Conservation (phyloP, 2,797 vertebrate species). For the Pipistrellus nathusii region DNA sequence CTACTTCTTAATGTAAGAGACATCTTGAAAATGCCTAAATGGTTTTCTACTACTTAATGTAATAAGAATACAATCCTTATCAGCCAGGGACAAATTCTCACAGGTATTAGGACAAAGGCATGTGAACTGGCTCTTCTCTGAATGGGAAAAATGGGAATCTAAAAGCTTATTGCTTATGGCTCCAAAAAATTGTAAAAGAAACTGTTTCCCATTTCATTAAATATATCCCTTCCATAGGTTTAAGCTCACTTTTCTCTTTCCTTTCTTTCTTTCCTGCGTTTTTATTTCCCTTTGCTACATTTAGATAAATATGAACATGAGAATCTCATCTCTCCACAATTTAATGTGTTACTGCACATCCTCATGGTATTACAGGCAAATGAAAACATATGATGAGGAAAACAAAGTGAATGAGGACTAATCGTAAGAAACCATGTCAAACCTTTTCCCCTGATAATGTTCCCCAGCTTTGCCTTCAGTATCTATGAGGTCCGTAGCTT, state of each 20-base stretch:
- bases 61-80: neutral
- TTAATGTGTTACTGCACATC: neutral
- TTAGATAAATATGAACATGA: neutral
- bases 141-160: neutral
- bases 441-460: neutral
- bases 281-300: neutral
- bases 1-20: too few species aligned
- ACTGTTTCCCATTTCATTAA: neutral
- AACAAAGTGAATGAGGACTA: conserved; percentile 83
- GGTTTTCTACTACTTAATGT: neutral
- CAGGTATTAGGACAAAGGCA: neutral
- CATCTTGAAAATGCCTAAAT: too few species aligned
- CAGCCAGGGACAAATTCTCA: neutral
- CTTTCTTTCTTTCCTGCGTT: too few species aligned
- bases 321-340: neutral
- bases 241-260: too few species aligned
- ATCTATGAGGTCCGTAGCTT: neutral
- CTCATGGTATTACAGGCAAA: neutral
- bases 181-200: neutral
- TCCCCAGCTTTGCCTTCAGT: neutral
- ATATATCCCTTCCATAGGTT: too few species aligned
- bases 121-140: neutral
- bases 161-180: neutral
- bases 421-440: neutral
- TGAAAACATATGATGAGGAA: conserved; percentile 89